Evolutionary conservation across 1,140 invertebrate species (phyloP).

Genomic region (Drosophila takahashii): DNA sequence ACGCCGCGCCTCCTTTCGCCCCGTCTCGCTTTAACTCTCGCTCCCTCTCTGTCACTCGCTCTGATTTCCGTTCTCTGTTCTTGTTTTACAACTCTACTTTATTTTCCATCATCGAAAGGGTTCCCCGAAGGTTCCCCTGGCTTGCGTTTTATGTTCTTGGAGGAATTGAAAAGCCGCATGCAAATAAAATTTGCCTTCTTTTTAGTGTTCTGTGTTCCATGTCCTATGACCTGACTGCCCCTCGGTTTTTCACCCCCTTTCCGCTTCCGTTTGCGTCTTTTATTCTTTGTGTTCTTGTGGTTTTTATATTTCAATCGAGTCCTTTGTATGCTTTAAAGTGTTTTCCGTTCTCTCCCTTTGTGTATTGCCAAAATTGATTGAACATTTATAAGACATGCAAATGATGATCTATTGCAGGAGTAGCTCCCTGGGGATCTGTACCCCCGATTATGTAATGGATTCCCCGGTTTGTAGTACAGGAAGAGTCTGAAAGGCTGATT

Average conservation of each 20-base stretch:
- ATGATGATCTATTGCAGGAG: slow-evolving; percentile 71
- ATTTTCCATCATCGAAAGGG: slow-evolving; percentile 80
- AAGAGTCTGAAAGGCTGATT: not conserved
- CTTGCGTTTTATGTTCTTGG: slow-evolving; percentile 71
- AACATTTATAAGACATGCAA: slow-evolving; percentile 62
- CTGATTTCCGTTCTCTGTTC: slow-evolving; percentile 1
- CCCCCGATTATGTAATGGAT: slow-evolving; percentile 43
- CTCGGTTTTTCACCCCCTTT: slow-evolving; percentile 16
- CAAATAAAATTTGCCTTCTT: slow-evolving; percentile 78
- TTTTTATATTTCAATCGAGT: slow-evolving; percentile 77
- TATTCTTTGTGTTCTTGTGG: slow-evolving; percentile 63
- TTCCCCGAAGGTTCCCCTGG: slow-evolving; percentile 40
- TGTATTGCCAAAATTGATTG: slow-evolving; percentile 26
- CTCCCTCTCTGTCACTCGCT: slow-evolving; percentile 1
- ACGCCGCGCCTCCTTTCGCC: slow-evolving; percentile 56
- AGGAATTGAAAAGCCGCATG: slow-evolving; percentile 80
- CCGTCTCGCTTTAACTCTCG: not conserved
- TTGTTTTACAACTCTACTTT: slow-evolving; percentile 69
- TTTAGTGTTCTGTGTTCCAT: slow-evolving; percentile 52
- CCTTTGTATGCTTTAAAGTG: slow-evolving; percentile 48
- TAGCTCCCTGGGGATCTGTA: slow-evolving; percentile 31
- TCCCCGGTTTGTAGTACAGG: slow-evolving; percentile 9
- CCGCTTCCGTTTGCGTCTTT: slow-evolving; percentile 30
- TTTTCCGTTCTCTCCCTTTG: slow-evolving; percentile 35
- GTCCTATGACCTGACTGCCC: slow-evolving; percentile 58